Evolutionary conservation across 2,113 vertebrate genomes (phyloP).

Genomic region (Aptenodytes patagonicus): DNA sequence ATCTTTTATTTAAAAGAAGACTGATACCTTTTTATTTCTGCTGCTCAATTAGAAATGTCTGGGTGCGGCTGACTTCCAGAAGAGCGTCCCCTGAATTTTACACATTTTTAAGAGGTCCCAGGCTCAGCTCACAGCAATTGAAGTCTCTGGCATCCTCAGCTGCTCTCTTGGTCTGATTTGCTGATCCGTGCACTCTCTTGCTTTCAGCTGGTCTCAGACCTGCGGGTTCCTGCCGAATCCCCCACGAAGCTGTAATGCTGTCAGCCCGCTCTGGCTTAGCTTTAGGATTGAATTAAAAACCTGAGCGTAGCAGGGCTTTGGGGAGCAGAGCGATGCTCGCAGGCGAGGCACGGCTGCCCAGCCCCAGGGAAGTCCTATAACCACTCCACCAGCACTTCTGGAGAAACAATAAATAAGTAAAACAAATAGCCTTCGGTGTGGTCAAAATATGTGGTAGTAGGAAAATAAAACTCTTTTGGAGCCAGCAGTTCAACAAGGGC

Average conservation of each 20-base stretch:
- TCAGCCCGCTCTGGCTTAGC: not conserved
- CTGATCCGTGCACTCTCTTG: accelerated
- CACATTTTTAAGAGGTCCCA: not conserved
- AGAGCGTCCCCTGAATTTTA: not conserved
- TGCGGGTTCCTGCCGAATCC: not conserved
- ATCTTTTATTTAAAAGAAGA: not conserved
- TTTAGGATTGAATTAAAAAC: not conserved
- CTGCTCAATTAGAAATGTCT: not conserved
- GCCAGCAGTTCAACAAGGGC: slow-evolving; percentile 38
- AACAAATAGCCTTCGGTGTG: not conserved
- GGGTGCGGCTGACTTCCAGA: not conserved
- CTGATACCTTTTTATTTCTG: not conserved
- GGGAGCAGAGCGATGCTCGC: not conserved
- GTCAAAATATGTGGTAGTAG: not conserved
- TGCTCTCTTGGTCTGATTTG: not conserved
- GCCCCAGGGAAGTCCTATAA: accelerated
- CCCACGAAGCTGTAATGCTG: accelerated
- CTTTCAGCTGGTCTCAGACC: not conserved
- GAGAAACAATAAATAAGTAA: not conserved
- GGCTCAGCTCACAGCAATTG: not conserved
- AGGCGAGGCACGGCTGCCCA: not conserved
- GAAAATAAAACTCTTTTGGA: not conserved
- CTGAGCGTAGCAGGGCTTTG: not conserved
- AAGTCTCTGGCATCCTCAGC: not conserved
- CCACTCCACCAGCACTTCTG: not conserved